Evolutionary conservation across 1,140 invertebrate species (phyloP), one percentile per base, ranked within the genome.

Genomic region (Bicyclus anynana): DNA sequence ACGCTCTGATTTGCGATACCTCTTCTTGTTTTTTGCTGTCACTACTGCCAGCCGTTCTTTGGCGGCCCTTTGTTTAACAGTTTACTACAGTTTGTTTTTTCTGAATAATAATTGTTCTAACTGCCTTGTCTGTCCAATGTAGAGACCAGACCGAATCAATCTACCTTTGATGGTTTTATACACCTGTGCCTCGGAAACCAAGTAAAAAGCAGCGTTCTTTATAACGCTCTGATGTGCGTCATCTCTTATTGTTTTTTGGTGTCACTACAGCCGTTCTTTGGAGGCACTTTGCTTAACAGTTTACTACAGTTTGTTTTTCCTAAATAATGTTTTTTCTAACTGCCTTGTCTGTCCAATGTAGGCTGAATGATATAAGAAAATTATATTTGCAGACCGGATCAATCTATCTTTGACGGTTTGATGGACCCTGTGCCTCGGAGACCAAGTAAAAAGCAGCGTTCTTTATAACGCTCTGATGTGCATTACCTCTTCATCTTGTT

Each of bases 381-480:
- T n/a, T n/a, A n/a, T n/a, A n/a, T n/a, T n/a, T n/a, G n/a, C n/a
- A n/a, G n/a, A n/a, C n/a, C n/a, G n/a, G n/a, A n/a, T n/a, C n/a
- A n/a, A n/a, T n/a, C n/a, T n/a, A n/a, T n/a, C n/a, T n/a, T n/a
- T n/a, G n/a, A n/a, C n/a, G n/a, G n/a, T n/a, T n/a, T n/a, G n/a
- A n/a, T n/a, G n/a, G n/a, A n/a, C n/a, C n/a, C n/a, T n/a, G n/a
- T n/a, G n/a, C n/a, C n/a, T n/a, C n/a, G n/a, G n/a, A n/a, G n/a
- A n/a, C n/a, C n/a, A n/a, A n/a, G 40, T 29, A 5, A 27, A 44
- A 53, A 44, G 23, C 18, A 44, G 20, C 40, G 16, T 38, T 38
- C 38, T 53, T 53, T 53, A 40, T 44, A 29, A 21, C 38, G 13
- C 21, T 23, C 50, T 42, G 35, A 40, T 42, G 40, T 42, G 35